A percentile compares a stretch with the other conserved stretches of the same genome.
These are phyloP conservation scores for Drosophila pseudotakahashii DNA, from an alignment of 2,888 invertebrate species.

Conservation along the genomic window DNA sequence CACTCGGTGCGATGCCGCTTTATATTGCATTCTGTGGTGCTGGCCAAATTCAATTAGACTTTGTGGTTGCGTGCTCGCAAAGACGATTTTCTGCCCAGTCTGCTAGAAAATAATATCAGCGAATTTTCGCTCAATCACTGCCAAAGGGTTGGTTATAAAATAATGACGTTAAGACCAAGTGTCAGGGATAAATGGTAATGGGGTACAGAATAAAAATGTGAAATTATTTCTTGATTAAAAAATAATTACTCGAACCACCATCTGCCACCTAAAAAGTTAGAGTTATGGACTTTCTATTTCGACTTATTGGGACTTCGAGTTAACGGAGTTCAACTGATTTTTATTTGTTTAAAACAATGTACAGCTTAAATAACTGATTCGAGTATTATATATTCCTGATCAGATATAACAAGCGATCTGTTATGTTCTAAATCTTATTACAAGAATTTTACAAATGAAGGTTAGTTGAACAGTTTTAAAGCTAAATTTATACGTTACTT, in stretches of 20 bases:
- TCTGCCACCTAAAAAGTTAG: no score
- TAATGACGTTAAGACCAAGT: constrained; percentile 31
- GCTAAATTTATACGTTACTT: not conserved
- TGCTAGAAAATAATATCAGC: constrained; percentile 46
- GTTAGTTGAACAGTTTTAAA: not conserved
- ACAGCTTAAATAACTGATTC: no score
- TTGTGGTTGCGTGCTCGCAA: constrained; percentile 64
- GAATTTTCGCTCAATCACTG: constrained; percentile 18
- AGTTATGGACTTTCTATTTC: no score
- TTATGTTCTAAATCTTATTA: not conserved
- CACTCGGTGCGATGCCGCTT: constrained; percentile 41
- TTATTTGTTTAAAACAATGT: no score
- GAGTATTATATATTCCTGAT: no score
- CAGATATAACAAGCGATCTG: no score
- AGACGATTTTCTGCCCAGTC: constrained; percentile 70
- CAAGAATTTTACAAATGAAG: not conserved
- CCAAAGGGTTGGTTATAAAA: constrained; percentile 12
- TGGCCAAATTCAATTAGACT: constrained; percentile 67
- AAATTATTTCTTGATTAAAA: not conserved
- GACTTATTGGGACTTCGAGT: no score
- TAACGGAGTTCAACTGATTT: no score
- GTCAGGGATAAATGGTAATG: constrained; percentile 11
- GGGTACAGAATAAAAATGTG: not conserved
- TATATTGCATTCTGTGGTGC: constrained; percentile 29
- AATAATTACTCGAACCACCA: no score